These are phyloP conservation scores for Isotomurus palustris DNA, from an alignment of 2,888 invertebrate genomes.

Conservation along the genomic window DNA sequence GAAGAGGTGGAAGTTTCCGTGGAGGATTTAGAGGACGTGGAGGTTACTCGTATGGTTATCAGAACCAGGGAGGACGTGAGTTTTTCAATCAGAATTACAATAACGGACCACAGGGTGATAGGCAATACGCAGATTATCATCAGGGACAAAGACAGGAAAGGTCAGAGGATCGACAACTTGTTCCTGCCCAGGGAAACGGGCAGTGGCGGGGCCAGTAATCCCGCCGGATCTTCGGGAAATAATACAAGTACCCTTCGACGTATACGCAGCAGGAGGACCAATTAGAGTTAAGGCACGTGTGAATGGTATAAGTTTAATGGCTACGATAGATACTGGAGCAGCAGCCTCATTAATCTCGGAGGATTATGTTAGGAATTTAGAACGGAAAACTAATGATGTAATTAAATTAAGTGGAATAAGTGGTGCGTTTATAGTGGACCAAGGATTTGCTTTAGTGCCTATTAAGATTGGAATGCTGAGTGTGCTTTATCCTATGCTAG, in stretches of 20 bases:
- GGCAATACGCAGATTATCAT: too few species aligned
- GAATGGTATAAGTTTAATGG: not conserved
- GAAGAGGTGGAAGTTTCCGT: not conserved
- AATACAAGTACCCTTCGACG: not conserved
- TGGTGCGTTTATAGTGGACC: not conserved
- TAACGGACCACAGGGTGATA: too few species aligned
- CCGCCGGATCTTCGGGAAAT: not conserved
- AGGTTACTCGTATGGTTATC: not conserved
- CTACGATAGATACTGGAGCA: slow-evolving; percentile 4
- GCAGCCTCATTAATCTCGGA: not conserved
- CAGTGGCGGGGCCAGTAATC: not conserved
- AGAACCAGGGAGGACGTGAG: too few species aligned
- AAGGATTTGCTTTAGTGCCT: slow-evolving; percentile 6
- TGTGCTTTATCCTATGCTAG: not conserved
- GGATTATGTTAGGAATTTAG: not conserved
- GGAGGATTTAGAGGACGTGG: not conserved
- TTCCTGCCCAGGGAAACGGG: slow-evolving; percentile 1
- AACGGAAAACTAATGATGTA: not conserved
- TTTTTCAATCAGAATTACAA: too few species aligned
- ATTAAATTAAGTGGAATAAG: slow-evolving; percentile 1
- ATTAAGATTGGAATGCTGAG: not conserved
- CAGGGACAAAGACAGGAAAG: too few species aligned
- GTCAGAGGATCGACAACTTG: too few species aligned
- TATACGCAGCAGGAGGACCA: slow-evolving; percentile 5
- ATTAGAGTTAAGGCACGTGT: not conserved